phyloP scores from a whole-genome alignment of 2,113 vertebrate species.

The Dendrocopos noguchii region DNA sequence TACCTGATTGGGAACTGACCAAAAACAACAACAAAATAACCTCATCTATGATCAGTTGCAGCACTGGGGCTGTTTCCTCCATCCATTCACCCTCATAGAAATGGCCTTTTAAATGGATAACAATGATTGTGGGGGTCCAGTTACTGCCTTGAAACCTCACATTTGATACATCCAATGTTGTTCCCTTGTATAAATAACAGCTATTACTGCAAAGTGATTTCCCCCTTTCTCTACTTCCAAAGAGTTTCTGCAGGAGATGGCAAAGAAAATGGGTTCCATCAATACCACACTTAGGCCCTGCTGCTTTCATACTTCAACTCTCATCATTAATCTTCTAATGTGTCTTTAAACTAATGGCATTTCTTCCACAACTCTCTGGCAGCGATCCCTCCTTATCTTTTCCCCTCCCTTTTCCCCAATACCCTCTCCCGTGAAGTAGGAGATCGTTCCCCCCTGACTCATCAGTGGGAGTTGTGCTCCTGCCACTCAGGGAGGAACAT shows the following conservation, averaged over 20 bases:
- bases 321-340: constrained; percentile 62
- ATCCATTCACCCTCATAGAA: constrained; percentile 58
- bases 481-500: background rate
- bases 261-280: constrained; percentile 76
- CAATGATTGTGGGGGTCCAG: constrained; percentile 69
- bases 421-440: background rate
- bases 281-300: constrained; percentile 65
- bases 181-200: constrained; percentile 79
- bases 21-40: constrained; percentile 67
- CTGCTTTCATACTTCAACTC: constrained; percentile 59
- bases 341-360: constrained; percentile 64
- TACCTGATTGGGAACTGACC: constrained; percentile 34
- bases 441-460: constrained; percentile 18
- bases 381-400: background rate
- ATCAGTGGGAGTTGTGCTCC: constrained; percentile 4
- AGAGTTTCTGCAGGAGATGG: constrained; percentile 74
- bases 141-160: constrained; percentile 72
- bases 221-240: constrained; percentile 55
- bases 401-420: background rate
- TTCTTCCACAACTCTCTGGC: constrained; percentile 15
- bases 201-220: constrained; percentile 77
- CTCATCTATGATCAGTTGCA: constrained; percentile 40
- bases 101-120: constrained; percentile 76
- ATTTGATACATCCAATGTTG: constrained; percentile 71
- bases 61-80: constrained; percentile 41